Percentiles rank a stretch among this genome's conserved stretches.
Evolutionary conservation across 2,888 invertebrate genomes (phyloP).

Genomic region (Spatulosminthurus flaviceps): DNA sequence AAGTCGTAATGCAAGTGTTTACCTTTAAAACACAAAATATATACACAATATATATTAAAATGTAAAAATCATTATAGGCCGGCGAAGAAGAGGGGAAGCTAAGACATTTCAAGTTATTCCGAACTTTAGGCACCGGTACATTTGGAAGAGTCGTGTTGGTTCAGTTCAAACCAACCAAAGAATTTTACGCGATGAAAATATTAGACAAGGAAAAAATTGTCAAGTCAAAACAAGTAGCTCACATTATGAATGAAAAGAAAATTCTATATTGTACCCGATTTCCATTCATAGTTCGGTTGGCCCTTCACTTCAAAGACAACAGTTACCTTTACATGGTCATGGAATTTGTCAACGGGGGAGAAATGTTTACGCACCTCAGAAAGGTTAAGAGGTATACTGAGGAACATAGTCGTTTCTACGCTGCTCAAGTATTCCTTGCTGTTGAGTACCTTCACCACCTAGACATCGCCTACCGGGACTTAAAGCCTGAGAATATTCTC

Average conservation of each 20-base stretch:
- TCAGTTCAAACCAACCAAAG: slow-evolving; percentile 70
- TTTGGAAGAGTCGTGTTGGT: slow-evolving; percentile 70
- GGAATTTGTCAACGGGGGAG: slow-evolving; percentile 86
- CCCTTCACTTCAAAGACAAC: slow-evolving; percentile 86
- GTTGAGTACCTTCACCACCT: slow-evolving; percentile 91
- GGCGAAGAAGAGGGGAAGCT: slow-evolving; percentile 77
- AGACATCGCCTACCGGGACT: slow-evolving; percentile 79
- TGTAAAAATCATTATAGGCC: slow-evolving; percentile 36
- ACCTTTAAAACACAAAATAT: too few species aligned
- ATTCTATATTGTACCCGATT: slow-evolving; percentile 86
- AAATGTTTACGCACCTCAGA: slow-evolving; percentile 83
- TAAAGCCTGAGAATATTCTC: slow-evolving; percentile 89
- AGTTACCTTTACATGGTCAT: slow-evolving; percentile 84
- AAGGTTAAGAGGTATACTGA: slow-evolving; percentile 75
- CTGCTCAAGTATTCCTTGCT: slow-evolving; percentile 87
- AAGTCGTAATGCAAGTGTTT: too few species aligned
- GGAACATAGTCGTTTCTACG: slow-evolving; percentile 85
- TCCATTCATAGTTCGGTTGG: slow-evolving; percentile 89
- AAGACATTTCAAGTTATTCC: slow-evolving; percentile 98
- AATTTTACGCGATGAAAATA: slow-evolving; percentile 99
- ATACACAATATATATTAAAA: too few species aligned
- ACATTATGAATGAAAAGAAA: slow-evolving; percentile 89
- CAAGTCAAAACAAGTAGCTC: slow-evolving; percentile 86
- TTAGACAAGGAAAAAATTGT: slow-evolving; percentile 99
- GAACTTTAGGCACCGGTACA: slow-evolving; percentile 98